These are phyloP conservation scores for Polylopha cassiicola DNA, from an alignment of 2,888 invertebrate genomes.

Conservation along the genomic window DNA sequence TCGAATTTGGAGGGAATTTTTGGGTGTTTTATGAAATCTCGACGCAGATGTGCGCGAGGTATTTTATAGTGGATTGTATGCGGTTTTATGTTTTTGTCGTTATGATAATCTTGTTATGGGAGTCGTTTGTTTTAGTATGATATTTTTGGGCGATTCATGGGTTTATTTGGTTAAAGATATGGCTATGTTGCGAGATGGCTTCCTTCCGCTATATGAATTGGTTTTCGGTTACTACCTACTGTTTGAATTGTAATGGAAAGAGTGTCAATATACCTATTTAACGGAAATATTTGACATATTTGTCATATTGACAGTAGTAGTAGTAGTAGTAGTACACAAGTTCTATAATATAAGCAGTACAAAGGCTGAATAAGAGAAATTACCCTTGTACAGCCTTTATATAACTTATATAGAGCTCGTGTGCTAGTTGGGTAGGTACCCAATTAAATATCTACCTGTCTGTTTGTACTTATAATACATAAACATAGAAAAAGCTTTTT, in stretches of 20 bases:
- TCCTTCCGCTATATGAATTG: slow-evolving; percentile 15
- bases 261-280: too few relatives aligned
- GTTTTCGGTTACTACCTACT: slow-evolving; percentile 8
- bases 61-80: slow-evolving; percentile 56
- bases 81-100: slow-evolving; percentile 57
- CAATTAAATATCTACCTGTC: too few relatives aligned
- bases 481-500: too few relatives aligned
- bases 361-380: too few relatives aligned
- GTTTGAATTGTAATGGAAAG: neutral
- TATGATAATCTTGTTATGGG: slow-evolving; percentile 71
- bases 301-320: too few relatives aligned
- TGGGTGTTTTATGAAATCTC: slow-evolving; percentile 68
- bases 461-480: too few relatives aligned
- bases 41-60: slow-evolving; percentile 42
- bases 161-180: slow-evolving; percentile 31
- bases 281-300: too few relatives aligned
- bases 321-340: too few relatives aligned
- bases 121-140: slow-evolving; percentile 62
- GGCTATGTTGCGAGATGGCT: slow-evolving; percentile 14
- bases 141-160: slow-evolving; percentile 31
- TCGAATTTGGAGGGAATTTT: slow-evolving; percentile 65
- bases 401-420: too few relatives aligned
- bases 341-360: too few relatives aligned
- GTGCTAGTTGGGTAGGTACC: too few relatives aligned
- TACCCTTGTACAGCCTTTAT: too few relatives aligned